Conservation (phyloP, 2,888 invertebrate genomes). For the Crepidodera aurea region DNA sequence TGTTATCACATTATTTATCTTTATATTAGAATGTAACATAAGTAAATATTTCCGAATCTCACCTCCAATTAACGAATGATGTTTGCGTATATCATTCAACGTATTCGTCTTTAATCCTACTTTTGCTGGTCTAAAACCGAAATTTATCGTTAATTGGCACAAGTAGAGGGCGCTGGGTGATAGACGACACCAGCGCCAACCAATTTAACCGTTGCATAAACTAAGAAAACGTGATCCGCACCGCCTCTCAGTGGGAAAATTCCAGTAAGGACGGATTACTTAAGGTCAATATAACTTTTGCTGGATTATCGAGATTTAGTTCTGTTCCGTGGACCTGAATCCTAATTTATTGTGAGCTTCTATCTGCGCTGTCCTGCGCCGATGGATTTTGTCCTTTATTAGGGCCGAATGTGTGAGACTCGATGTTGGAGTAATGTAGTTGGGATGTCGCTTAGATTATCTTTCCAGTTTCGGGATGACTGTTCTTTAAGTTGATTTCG, state of each 20-base stretch:
- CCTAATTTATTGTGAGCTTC: constrained; percentile 50
- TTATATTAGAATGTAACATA: too few species aligned
- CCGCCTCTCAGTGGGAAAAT: constrained; percentile 40
- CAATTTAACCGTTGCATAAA: constrained; percentile 44
- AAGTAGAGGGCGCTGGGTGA: constrained; percentile 15
- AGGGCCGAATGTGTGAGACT: constrained; percentile 6
- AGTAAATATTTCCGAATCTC: too few species aligned
- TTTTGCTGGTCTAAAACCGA: not conserved
- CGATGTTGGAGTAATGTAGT: constrained; percentile 15
- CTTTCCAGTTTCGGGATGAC: not conserved
- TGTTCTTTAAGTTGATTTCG: too few species aligned
- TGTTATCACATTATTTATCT: too few species aligned
- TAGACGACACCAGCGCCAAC: constrained; percentile 26
- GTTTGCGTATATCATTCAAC: not conserved
- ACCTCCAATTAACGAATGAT: too few species aligned
- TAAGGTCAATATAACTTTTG: constrained; percentile 56
- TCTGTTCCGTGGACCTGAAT: constrained; percentile 51
- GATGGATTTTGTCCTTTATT: constrained; percentile 19
- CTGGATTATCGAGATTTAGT: constrained; percentile 55
- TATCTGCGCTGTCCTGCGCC: constrained; percentile 38
- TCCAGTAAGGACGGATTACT: constrained; percentile 48
- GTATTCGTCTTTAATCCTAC: not conserved
- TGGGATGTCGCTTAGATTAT: not conserved
- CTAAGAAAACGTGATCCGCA: constrained; percentile 46
- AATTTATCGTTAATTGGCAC: constrained; percentile 25